Percentiles rank a stretch among this genome's conserved stretches.
These are phyloP conservation scores for Tetragonula clypearis DNA, from an alignment of 1,140 invertebrate genomes.

Conservation along the genomic window DNA sequence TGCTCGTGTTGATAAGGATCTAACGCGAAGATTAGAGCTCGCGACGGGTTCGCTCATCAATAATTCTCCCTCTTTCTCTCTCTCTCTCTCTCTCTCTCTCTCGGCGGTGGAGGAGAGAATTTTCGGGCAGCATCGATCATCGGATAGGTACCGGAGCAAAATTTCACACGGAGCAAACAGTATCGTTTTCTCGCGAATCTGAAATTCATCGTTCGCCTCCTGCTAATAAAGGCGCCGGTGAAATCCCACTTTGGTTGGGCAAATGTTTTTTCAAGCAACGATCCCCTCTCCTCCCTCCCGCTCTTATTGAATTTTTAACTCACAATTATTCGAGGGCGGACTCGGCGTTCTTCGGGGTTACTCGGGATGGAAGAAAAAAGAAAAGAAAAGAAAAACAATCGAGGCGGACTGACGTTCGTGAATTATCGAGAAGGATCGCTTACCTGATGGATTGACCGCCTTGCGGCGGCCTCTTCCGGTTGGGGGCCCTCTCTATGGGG, in stretches of 20 bases:
- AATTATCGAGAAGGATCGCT: constrained; percentile 25
- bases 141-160: background rate
- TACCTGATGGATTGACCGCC: constrained; percentile 72
- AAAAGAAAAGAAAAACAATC: background rate
- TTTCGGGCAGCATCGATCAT: background rate
- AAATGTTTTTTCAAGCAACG: constrained; percentile 26
- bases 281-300: background rate
- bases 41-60: background rate
- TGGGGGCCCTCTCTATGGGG: constrained; percentile 76
- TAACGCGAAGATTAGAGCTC: background rate
- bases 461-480: constrained; percentile 70
- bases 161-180: constrained; percentile 14
- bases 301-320: constrained; percentile 28
- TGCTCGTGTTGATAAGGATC: background rate
- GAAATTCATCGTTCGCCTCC: background rate
- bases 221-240: constrained; percentile 12
- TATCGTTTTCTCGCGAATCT: background rate
- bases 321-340: constrained; percentile 18
- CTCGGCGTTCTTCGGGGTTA: no score
- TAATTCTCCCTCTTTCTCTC: background rate
- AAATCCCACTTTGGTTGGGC: constrained; percentile 39
- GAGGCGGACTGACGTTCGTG: background rate
- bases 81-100: no score
- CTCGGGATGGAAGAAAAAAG: no score
- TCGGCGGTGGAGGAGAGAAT: background rate